Percentiles rank a stretch among this genome's conserved stretches.
These are phyloP conservation scores for Apocrypta bakeri DNA, from an alignment of 1,140 invertebrate genomes.

Conservation along the genomic window DNA sequence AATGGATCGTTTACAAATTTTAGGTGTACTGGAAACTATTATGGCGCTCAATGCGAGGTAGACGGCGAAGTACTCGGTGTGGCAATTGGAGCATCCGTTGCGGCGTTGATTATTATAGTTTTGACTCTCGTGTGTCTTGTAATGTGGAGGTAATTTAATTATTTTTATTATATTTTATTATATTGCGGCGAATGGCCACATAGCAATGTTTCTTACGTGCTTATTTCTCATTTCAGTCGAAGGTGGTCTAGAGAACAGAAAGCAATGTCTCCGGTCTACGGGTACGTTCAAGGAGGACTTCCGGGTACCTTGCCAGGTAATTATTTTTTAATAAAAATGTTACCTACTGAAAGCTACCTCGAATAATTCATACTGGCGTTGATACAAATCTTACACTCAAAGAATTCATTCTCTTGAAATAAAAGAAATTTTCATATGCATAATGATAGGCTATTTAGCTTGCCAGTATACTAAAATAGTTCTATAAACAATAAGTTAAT, in stretches of 20 bases:
- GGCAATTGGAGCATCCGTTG: conserved; percentile 90
- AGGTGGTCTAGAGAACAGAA: conserved; percentile 92
- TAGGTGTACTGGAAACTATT: conserved; percentile 89
- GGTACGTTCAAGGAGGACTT: conserved; percentile 84
- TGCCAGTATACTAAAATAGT: too few relatives aligned
- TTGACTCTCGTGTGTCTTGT: conserved; percentile 90
- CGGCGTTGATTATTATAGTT: conserved; percentile 90
- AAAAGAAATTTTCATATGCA: too few relatives aligned
- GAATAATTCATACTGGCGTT: too few relatives aligned
- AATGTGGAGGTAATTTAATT: conserved; percentile 86
- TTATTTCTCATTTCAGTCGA: conserved; percentile 78
- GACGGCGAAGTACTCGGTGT: conserved; percentile 94
- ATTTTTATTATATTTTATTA: conserved; percentile 33
- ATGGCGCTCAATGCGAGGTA: conserved; percentile 90
- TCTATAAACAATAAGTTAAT: too few relatives aligned
- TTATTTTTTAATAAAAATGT: background rate
- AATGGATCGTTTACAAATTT: conserved; percentile 46
- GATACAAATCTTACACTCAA: too few relatives aligned
- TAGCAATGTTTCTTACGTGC: too few relatives aligned
- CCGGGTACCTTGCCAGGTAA: conserved; percentile 69
- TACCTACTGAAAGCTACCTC: too few relatives aligned
- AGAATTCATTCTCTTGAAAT: too few relatives aligned
- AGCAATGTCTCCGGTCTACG: conserved; percentile 86
- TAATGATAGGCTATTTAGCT: too few relatives aligned
- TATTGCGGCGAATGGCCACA: too few relatives aligned